Conservation (phyloP, 2,888 invertebrate species). For the Polia nebulosa region DNA sequence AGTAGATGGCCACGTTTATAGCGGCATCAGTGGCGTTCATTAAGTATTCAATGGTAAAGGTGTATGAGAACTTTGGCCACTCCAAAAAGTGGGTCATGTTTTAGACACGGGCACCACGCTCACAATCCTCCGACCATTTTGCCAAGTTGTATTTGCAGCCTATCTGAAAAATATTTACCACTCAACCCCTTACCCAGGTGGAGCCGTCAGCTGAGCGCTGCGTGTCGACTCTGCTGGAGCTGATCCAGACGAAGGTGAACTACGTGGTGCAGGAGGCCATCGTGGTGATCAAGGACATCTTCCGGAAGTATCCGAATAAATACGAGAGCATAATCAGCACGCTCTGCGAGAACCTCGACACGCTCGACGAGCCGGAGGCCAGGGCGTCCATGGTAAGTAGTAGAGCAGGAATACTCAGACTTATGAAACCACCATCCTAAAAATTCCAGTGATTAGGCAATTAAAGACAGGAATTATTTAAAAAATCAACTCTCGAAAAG, state of each 20-base stretch:
- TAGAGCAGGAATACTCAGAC: background rate
- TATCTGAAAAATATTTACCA: background rate
- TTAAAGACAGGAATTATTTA: too few relatives aligned
- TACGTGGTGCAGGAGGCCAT: slow-evolving; percentile 99
- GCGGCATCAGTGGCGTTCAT: too few relatives aligned
- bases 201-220: slow-evolving; percentile 99
- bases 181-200: slow-evolving; percentile 80
- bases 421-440: too few relatives aligned
- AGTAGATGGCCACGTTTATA: too few relatives aligned
- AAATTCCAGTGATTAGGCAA: too few relatives aligned
- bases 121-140: too few relatives aligned
- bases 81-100: background rate
- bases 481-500: too few relatives aligned
- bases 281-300: slow-evolving; percentile 99
- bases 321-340: slow-evolving; percentile 99
- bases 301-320: slow-evolving; percentile 99
- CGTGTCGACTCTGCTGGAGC: slow-evolving; percentile 98
- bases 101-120: background rate
- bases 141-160: background rate
- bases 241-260: slow-evolving; percentile 99
- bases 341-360: slow-evolving; percentile 99
- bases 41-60: background rate
- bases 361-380: slow-evolving; percentile 99
- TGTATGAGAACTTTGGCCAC: too few relatives aligned
- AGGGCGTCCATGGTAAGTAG: slow-evolving; percentile 97